Base-by-base conservation (phyloP, 1,140 invertebrate genomes). In the Trichonephila clavata region DNA sequence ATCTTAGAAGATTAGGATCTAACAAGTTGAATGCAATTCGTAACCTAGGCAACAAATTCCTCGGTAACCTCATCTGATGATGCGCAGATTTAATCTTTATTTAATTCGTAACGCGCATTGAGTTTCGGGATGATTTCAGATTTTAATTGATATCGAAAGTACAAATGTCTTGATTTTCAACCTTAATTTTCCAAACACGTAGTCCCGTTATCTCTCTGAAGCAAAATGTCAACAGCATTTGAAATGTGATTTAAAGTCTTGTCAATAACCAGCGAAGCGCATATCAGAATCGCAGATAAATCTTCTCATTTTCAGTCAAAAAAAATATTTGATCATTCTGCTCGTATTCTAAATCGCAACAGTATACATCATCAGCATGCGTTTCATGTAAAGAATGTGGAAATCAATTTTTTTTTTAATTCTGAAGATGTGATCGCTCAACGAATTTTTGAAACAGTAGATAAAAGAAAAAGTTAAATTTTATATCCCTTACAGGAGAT, bases 241-340 rank as follows among this genome's bases (percentile, higher is more conserved):
- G 71, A 77, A 77, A 27, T 77, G 27, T 77, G 32, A 32, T 77
- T 77, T 77, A 32, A 77, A 16, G 27, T 18, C 71, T 77, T 77
- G 71, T 77, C 71, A 39, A 77, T 77, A 32, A 77, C 71, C 27
- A 77, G 32, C 32, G 71, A 77, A 77, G 18, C 27, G 32, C 27
- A 32, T 27, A 77, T 32, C 14, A 20, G 14, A 77, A 39, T 63
- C 61, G 61, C 5, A 18, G 21, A 63, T 63, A 63, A 63, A 63
- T 50, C 50, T 50, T 50, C 1, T 50, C 50, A 7, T 50, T 50
- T 50, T 10, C 50, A 50, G 50, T 50, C 7, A 50, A 50, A 50
- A 50, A n/a, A 50, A 50, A 13, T 50, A 50, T 50, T 50, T 50
- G 50, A 50, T 50, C 7, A 50, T 50, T 50, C 50, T 50, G 50